Evolutionary conservation across 2,797 vertebrate genomes (phyloP).

Genomic region (Muraenolepis orangiensis): DNA sequence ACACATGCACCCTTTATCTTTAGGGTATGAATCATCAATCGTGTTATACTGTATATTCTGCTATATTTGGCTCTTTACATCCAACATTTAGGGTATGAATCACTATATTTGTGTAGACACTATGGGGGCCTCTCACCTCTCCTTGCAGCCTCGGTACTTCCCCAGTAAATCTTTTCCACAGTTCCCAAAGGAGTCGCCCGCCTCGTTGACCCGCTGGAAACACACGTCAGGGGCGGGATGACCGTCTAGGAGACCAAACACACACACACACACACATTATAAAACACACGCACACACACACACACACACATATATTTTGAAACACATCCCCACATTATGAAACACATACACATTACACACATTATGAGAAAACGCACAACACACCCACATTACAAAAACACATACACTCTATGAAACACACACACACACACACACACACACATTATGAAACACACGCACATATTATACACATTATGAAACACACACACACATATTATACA

Average conservation of each 20-base stretch:
- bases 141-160: slow-evolving; percentile 82
- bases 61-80: neutral
- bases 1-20: neutral
- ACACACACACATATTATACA: too few species aligned
- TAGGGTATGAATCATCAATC: neutral
- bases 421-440: too few species aligned
- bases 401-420: too few species aligned
- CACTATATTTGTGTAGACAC: neutral
- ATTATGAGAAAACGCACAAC: too few species aligned
- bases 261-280: neutral
- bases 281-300: neutral
- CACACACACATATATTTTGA: too few species aligned
- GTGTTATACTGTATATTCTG: neutral
- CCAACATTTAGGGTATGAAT: neutral
- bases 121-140: slow-evolving; percentile 72
- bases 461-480: too few species aligned
- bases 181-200: slow-evolving; percentile 92
- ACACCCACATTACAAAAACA: slow-evolving; percentile 7
- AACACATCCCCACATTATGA: too few species aligned
- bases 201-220: slow-evolving; percentile 87
- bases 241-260: slow-evolving; percentile 72
- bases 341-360: neutral
- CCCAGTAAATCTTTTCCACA: slow-evolving; percentile 90
- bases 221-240: slow-evolving; percentile 83
- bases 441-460: too few species aligned